These are phyloP conservation scores for Setophaga coronata DNA, from an alignment of 2,113 vertebrate genomes.

Conservation along the genomic window DNA sequence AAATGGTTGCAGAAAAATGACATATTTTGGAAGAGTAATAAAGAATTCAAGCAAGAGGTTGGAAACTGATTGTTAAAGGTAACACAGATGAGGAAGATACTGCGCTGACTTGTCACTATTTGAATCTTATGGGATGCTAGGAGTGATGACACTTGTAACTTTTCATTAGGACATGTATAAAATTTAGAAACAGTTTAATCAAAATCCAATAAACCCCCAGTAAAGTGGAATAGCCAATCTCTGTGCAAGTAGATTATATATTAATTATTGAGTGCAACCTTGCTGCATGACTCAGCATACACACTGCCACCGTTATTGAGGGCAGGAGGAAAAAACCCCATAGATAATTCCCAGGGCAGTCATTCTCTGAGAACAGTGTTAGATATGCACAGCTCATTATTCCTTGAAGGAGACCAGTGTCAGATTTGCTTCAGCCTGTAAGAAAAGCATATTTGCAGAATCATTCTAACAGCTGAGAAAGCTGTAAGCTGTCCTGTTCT, in stretches of 20 bases:
- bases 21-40: background rate
- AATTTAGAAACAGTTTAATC: slow-evolving; percentile 15
- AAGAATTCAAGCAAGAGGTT: background rate
- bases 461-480: background rate
- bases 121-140: background rate
- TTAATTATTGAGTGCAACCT: slow-evolving; percentile 50
- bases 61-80: background rate
- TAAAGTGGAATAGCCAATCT: background rate
- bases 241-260: background rate
- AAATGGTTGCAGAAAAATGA: background rate
- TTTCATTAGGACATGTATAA: background rate
- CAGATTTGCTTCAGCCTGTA: background rate
- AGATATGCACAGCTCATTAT: slow-evolving; percentile 28
- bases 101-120: background rate
- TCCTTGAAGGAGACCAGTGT: slow-evolving; percentile 37
- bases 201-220: background rate
- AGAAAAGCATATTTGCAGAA: slow-evolving; percentile 9
- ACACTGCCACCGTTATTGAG: background rate
- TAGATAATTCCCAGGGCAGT: slow-evolving; percentile 20
- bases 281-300: slow-evolving; percentile 8
- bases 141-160: background rate
- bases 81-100: background rate
- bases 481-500: background rate
- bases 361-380: background rate
- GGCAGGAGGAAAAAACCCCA: background rate